Evolutionary conservation across 1,140 invertebrate species (phyloP), one percentile per base, ranked within the genome.

Genomic region (Ylistrum balloti): DNA sequence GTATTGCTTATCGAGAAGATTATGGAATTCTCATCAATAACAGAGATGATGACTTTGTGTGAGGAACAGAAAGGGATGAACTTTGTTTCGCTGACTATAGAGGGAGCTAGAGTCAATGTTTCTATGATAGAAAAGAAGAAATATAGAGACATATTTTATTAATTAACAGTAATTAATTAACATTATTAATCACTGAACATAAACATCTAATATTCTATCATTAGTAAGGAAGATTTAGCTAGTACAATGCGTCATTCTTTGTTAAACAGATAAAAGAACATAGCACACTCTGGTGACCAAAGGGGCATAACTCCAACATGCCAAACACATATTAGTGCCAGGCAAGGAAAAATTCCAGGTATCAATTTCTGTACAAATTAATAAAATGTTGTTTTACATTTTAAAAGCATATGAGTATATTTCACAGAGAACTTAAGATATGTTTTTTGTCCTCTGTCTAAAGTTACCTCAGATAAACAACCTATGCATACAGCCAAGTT

Each of bases 241-340:
- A 38, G 35, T 38, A 7, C 5, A 38, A 5, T 38, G 13, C 35
- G 13, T 7, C 35, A 38, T 38, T 38, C 35, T 38, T 13, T 38
- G 35, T 5, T 38, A 38, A 38, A 45, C 41, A 13, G 41, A 1
- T 28, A 74, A n/a, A n/a, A n/a, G n/a, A n/a, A n/a, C n/a, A n/a
- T n/a, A n/a, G n/a, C 56, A 74, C 56, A 28, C 56, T 28, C 22
- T 74, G 3, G 45, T 48, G 45, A 74, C 28, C 56, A 28, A 74
- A 74, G 56, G 56, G 56, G 22, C 56, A 74, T 74, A 74, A 74
- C 56, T 74, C 56, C 56, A 74, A 74, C 56, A 74, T 28, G 5
- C 56, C 56, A 74, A 28, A 17, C 3, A 17, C 56, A 38, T 38
- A 38, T 7, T 7, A 13, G 35, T 38, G 5, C 35, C 5, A 38